phyloP scores from a whole-genome alignment of 2,113 vertebrate genomes.

The Catagonus wagneri region DNA sequence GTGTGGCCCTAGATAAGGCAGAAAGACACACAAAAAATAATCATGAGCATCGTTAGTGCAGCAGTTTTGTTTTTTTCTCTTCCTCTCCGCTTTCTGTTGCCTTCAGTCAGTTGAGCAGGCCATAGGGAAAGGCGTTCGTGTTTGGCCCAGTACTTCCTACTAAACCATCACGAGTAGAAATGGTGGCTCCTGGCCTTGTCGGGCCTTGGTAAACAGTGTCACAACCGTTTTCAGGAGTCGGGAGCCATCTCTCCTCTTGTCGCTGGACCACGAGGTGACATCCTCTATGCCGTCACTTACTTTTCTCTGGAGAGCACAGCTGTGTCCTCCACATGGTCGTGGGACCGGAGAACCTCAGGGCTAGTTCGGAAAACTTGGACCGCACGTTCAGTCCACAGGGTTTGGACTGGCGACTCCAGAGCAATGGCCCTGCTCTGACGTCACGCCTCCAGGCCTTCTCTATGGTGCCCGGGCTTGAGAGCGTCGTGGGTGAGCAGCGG shows the following conservation, averaged over 20 bases:
- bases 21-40: no score
- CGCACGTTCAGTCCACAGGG: background rate
- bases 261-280: background rate
- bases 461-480: no score
- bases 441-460: background rate
- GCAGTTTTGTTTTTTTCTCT: background rate
- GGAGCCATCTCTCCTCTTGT: background rate
- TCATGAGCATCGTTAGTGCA: no score
- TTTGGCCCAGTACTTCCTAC: background rate
- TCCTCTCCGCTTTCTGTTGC: background rate
- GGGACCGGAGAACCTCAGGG: background rate
- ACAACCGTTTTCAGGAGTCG: background rate
- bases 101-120: background rate
- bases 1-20: no score
- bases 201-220: rapidly evolving
- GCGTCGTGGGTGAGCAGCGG: no score
- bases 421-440: no score
- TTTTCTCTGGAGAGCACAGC: background rate
- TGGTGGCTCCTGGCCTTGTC: background rate
- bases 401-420: background rate
- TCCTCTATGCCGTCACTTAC: background rate
- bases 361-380: background rate
- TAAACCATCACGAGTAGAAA: background rate
- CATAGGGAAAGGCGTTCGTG: no score
- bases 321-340: background rate